Conservation (phyloP, 1,140 invertebrate species). For the Drosophila sucinea region DNA sequence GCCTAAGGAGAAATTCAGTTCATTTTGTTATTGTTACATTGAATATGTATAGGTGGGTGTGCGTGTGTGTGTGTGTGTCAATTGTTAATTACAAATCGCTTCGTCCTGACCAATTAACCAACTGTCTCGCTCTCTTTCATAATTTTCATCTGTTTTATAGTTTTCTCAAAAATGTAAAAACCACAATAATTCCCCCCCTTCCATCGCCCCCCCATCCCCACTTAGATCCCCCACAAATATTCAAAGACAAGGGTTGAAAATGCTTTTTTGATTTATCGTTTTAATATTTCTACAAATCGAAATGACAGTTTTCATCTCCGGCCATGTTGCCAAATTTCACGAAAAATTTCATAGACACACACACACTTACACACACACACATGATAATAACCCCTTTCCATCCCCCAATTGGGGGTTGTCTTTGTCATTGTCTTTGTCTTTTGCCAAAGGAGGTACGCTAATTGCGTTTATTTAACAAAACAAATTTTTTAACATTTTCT, state of each 20-base stretch:
- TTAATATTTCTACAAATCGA: slow-evolving; percentile 75
- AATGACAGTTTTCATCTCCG: slow-evolving; percentile 56
- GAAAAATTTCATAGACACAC: slow-evolving; percentile 7
- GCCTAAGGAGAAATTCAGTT: slow-evolving; percentile 15
- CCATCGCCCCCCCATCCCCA: background rate
- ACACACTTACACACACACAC: slow-evolving; percentile 13
- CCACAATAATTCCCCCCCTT: background rate
- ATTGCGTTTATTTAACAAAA: slow-evolving; percentile 81
- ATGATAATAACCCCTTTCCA: slow-evolving; percentile 20
- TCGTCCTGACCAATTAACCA: slow-evolving; percentile 64
- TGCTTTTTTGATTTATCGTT: slow-evolving; percentile 76
- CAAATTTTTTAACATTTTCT: slow-evolving; percentile 61
- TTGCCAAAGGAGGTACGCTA: slow-evolving; percentile 45
- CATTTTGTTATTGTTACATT: slow-evolving; percentile 70
- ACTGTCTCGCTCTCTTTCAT: slow-evolving; percentile 31
- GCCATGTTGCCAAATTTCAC: slow-evolving; percentile 46
- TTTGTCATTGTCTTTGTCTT: slow-evolving; percentile 25
- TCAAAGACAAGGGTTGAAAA: slow-evolving; percentile 52
- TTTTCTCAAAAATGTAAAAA: slow-evolving; percentile 63
- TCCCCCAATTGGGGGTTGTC: background rate
- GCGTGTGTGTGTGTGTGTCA: slow-evolving; percentile 50
- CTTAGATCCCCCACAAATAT: background rate
- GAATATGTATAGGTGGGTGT: slow-evolving; percentile 16
- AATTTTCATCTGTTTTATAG: slow-evolving; percentile 62
- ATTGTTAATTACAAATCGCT: slow-evolving; percentile 83